Evolutionary conservation across 2,797 vertebrate species (phyloP), one percentile per base, ranked within the genome.

Genomic region (Nannoperca obscura): DNA sequence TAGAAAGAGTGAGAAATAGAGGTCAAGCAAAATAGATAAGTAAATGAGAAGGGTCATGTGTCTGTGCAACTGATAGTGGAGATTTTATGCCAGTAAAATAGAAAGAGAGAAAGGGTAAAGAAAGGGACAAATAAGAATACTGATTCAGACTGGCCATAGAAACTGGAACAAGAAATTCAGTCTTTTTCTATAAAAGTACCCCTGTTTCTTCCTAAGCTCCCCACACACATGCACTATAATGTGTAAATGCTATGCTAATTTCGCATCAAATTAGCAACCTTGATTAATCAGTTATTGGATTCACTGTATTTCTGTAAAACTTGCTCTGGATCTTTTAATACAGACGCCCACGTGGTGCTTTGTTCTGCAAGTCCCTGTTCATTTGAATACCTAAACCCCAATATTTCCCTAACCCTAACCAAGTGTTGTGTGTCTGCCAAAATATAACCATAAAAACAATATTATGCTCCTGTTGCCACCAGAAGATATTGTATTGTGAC

Each of bases 21-120:
- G 69, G 74, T 78, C 55, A 78, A 65, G 78, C 17, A 17, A 77
- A 81, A 85, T 68, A 38, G 54, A 74, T 75, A 9, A 64, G 71
- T 52, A 32, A 50, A 84, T 71, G 57, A 68, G 22, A 80, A 63
- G 63, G 55, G 78, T 74, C 62, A 61, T 57, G 24, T 79, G 54
- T 82, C 59, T 58, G 20, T 61, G 54, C 59, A 52, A 74, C 44
- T 58, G 78, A 76, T 67, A 61, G 27, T 38, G 30, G 53, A 46
- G 10, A 68, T 74, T 49, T 24, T 58, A 76, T 67, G 55, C 42
- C n/a, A 32, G 47, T 30, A 27, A 79, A 71, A 78, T 7, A 22
- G 4, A 34, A 47, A 73, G 12, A 14, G 53, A 66, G 9, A 15
- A 15, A 53, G 49, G 30, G 49, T 64, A 11, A 69, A 22, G 4